Percentiles rank a stretch among this genome's conserved stretches.
Evolutionary conservation across 2,113 vertebrate genomes (phyloP).

Genomic region (Cyprinodon variegatus): DNA sequence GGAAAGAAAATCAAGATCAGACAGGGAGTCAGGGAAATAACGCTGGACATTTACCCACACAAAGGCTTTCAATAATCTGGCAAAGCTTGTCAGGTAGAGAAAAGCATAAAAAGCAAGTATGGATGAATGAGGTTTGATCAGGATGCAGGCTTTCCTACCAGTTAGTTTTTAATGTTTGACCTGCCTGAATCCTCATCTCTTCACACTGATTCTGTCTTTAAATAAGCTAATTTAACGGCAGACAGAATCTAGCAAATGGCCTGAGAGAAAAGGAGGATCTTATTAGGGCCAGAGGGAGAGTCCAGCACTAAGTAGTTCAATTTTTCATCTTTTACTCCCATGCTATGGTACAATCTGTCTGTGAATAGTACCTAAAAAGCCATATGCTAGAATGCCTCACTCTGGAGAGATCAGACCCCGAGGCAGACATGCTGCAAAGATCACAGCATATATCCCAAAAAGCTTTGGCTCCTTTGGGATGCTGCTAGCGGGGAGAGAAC

Average conservation of each 20-base stretch:
- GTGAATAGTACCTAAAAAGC: constrained; percentile 10
- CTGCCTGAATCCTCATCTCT: neutral
- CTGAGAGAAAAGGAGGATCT: neutral
- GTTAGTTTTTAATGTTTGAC: too few species aligned
- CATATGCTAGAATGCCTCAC: constrained; percentile 5
- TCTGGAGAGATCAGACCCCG: constrained; percentile 2
- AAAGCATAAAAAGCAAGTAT: too few species aligned
- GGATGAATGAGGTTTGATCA: too few species aligned
- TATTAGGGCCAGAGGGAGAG: neutral
- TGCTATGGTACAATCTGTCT: constrained; percentile 7
- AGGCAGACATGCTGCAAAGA: constrained; percentile 34
- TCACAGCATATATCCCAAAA: constrained; percentile 19
- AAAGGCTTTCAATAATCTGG: too few species aligned
- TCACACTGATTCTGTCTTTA: constrained; percentile 29
- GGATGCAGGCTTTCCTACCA: too few species aligned
- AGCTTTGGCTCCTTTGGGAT: constrained; percentile 11
- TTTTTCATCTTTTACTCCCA: constrained; percentile 1
- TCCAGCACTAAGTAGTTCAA: constrained; percentile 4
- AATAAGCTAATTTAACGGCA: constrained; percentile 31
- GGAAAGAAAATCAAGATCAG: too few species aligned
- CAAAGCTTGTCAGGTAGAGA: too few species aligned
- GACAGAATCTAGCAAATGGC: constrained; percentile 23
- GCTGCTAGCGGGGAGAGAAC: neutral
- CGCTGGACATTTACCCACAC: too few species aligned
- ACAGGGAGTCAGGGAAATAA: too few species aligned